Evolutionary conservation across 2,888 invertebrate species (phyloP).

Genomic region (Lasioglossum marginatum): DNA sequence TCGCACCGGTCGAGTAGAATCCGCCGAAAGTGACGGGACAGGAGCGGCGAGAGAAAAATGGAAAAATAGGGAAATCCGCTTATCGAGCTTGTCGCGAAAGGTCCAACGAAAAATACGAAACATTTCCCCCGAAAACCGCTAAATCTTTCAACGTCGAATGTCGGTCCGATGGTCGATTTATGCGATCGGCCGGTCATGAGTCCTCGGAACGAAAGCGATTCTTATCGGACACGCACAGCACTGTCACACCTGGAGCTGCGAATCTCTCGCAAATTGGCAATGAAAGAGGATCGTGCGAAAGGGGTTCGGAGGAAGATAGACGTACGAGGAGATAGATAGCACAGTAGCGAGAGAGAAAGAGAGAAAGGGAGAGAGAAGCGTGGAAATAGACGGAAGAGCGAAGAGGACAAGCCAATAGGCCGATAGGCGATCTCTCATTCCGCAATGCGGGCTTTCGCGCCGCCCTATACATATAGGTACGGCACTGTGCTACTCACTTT

Average conservation of each 20-base stretch:
- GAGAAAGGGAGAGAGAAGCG: slow-evolving; percentile 20
- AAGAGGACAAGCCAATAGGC: slow-evolving; percentile 59
- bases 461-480: slow-evolving; percentile 56
- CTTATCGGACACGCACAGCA: slow-evolving; percentile 53
- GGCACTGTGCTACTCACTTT: slow-evolving; percentile 59
- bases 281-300: slow-evolving; percentile 42
- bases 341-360: slow-evolving; percentile 1
- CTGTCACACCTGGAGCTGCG: slow-evolving; percentile 52
- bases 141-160: slow-evolving; percentile 42
- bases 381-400: slow-evolving; percentile 38
- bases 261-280: slow-evolving; percentile 69
- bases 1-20: not conserved
- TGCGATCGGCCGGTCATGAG: slow-evolving; percentile 39
- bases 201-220: slow-evolving; percentile 37
- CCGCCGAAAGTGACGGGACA: not conserved
- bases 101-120: slow-evolving; percentile 29
- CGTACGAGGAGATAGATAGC: slow-evolving; percentile 19
- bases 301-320: slow-evolving; percentile 32
- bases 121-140: slow-evolving; percentile 29
- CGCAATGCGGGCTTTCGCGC: slow-evolving; percentile 73
- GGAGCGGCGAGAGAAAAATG: not conserved
- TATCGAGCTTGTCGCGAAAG: slow-evolving; percentile 32
- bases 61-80: slow-evolving; percentile 16
- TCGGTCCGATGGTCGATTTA: slow-evolving; percentile 40
- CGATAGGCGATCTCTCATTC: slow-evolving; percentile 75